Evolutionary conservation across 2,113 vertebrate species (phyloP).

Genomic region (Dolichotis patagonum): DNA sequence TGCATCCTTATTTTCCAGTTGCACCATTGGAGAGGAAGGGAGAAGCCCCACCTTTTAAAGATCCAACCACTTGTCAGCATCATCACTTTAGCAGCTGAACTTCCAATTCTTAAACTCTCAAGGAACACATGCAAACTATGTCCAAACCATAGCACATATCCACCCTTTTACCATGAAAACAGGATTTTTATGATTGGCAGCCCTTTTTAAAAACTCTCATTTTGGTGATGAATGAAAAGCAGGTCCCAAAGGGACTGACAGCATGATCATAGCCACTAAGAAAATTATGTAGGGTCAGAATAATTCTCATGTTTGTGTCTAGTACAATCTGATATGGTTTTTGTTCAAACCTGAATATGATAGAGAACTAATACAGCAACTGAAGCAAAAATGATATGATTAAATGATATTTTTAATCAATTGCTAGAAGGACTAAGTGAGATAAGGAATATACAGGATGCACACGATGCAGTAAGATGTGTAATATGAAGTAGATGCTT

Average conservation of each 20-base stretch:
- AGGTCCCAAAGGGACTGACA: neutral
- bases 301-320: neutral
- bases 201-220: neutral
- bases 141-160: neutral
- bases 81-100: neutral
- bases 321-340: neutral
- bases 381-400: neutral
- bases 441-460: neutral
- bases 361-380: neutral
- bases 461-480: neutral
- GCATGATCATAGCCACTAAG: neutral
- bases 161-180: neutral
- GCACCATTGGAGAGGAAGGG: neutral
- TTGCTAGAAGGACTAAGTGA: neutral
- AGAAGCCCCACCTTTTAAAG: neutral
- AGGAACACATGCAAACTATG: neutral
- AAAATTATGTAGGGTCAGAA: neutral
- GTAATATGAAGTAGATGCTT: neutral
- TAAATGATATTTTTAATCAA: neutral
- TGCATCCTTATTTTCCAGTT: neutral
- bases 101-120: neutral
- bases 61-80: neutral
- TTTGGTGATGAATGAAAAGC: conserved; percentile 29
- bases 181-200: neutral
- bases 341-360: neutral